A percentile compares a stretch with the other conserved stretches of the same genome.
Conservation (phyloP, 2,113 vertebrate species). For the Anarhynchus alexandrinus region DNA sequence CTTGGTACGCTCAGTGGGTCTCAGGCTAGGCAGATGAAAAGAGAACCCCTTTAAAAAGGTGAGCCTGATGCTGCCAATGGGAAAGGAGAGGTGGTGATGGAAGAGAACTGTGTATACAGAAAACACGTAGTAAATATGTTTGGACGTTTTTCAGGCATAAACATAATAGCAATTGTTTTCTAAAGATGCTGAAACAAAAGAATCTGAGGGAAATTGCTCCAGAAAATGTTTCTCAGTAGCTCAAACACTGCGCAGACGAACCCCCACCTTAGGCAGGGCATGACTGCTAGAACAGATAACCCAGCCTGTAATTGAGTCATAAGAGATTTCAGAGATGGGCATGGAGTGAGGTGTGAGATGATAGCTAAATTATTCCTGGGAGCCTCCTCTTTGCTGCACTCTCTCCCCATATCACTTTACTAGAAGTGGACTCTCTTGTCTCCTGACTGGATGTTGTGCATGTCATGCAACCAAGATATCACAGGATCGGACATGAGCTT, state of each 20-base stretch:
- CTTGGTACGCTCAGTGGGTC: neutral
- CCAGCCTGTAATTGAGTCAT: neutral
- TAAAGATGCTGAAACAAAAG: neutral
- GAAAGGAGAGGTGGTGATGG: neutral
- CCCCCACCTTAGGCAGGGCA: neutral
- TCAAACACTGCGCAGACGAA: neutral
- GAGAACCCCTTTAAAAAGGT: neutral
- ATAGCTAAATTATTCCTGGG: neutral
- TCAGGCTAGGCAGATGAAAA: neutral
- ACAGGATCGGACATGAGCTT: fast-evolving
- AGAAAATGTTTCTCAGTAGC: neutral
- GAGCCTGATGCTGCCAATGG: neutral
- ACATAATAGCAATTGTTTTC: neutral
- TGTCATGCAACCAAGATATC: fast-evolving
- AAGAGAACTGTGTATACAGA: neutral
- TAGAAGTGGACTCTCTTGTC: neutral
- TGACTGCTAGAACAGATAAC: neutral
- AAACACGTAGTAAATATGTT: neutral
- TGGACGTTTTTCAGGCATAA: neutral
- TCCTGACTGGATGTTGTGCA: neutral
- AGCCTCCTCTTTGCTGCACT: neutral
- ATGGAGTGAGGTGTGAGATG: neutral
- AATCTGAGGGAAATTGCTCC: neutral
- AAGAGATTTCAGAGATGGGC: neutral
- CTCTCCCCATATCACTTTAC: neutral